Base-by-base conservation (phyloP, 2,113 vertebrate genomes). In the Panthera tigris region DNA sequence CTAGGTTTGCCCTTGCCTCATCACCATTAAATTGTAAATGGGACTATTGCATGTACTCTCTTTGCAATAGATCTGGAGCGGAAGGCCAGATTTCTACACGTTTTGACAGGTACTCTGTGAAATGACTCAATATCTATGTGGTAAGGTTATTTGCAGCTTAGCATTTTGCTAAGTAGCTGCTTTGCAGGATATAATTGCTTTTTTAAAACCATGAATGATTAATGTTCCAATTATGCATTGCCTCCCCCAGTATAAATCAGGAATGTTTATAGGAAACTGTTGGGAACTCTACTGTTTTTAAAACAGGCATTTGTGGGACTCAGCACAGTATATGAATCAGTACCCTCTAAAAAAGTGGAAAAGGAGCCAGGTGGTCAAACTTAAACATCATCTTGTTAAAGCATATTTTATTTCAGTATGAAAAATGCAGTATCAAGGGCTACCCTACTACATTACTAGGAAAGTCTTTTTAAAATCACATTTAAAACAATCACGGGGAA, bases 91-190 rank as follows among this genome's bases (percentile, higher is more conserved):
- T 81, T 94, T 89, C 90, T 90, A 14, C 80, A 84, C 16, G 52
- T 95, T 71, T 96, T 90, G 93, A 57, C 41, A 88, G 87, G 88
- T 90, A 74, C 91, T 98, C 87, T 39, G 50, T 31, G 91, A 92
- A 96, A 95, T 84, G 96, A 92, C 8, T n/a, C 2, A 80, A 25
- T 97, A 88, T 69, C 74, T 98, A 23, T 74, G 2, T 52, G 45
- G 74, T 85, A 68, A 98, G 86, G 93, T 93, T 96, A 82, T 86
- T 97, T 80, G 83, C 41, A 95, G 90, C 50, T 98, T 98, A 97
- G 85, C 95, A 52, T 94, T 98, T 98, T 97, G 95, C 94, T 98
- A 84, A 91, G 95, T 97, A 98, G 97, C 97, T 98, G 23, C 97
- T 89, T 95, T 94, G 55, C 0, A 97, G 93, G 69, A 87, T 96